Conservation (phyloP, 2,888 invertebrate genomes). For the Dicyrtoma fusca region DNA sequence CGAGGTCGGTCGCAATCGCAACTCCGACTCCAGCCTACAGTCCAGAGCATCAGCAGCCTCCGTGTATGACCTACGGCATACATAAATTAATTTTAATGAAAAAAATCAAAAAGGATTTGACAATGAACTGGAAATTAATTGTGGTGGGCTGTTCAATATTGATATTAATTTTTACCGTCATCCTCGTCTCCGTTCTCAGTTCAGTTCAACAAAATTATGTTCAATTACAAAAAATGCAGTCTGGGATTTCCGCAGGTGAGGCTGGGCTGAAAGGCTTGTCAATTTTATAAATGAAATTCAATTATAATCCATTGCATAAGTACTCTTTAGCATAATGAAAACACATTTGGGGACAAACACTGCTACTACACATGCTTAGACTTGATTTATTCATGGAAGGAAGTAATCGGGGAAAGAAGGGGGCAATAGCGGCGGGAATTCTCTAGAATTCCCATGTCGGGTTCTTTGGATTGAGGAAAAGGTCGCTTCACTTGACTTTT, state of each 20-base stretch:
- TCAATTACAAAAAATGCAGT: slow-evolving; percentile 15
- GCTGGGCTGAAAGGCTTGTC: background rate
- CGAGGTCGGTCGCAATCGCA: background rate
- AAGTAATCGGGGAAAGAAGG: too few relatives aligned
- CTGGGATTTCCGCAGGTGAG: background rate
- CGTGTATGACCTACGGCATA: background rate
- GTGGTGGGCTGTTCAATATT: slow-evolving; percentile 22
- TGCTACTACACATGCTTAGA: too few relatives aligned
- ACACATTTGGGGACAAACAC: background rate
- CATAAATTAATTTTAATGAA: too few relatives aligned
- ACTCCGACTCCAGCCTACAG: too few relatives aligned
- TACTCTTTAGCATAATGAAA: background rate
- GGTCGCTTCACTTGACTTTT: too few relatives aligned
- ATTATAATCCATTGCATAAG: background rate
- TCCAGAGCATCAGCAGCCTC: background rate
- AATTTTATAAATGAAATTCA: background rate
- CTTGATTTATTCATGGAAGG: too few relatives aligned
- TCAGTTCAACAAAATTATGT: slow-evolving; percentile 28
- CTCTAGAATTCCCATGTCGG: too few relatives aligned
- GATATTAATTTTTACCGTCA: slow-evolving; percentile 30
- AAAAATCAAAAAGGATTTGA: slow-evolving; percentile 5
- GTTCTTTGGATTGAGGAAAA: too few relatives aligned
- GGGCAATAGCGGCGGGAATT: too few relatives aligned
- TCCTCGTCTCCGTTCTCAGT: slow-evolving; percentile 31
- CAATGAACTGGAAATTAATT: slow-evolving; percentile 38